phyloP scores from a whole-genome alignment of 2,113 vertebrate genomes.

The Myiozetetes cayanensis region DNA sequence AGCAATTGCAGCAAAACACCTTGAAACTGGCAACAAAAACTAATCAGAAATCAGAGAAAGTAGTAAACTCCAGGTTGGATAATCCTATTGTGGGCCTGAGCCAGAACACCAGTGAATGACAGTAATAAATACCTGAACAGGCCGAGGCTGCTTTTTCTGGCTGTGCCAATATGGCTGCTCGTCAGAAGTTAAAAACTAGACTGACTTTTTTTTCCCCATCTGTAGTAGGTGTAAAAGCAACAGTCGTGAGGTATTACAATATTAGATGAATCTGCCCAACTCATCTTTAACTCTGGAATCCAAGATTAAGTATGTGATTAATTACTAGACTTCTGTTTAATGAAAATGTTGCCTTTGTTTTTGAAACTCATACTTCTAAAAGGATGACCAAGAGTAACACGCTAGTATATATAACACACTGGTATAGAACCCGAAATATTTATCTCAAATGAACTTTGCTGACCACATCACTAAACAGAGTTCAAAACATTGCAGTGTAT shows the following conservation, averaged over 20 bases:
- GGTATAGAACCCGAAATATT: constrained; percentile 22
- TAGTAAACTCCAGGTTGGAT: background rate
- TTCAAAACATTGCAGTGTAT: constrained; percentile 39
- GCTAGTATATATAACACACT: background rate
- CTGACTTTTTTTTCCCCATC: background rate
- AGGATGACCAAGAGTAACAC: background rate
- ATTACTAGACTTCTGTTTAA: background rate
- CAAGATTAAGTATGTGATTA: background rate
- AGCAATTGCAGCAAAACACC: background rate
- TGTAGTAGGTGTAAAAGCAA: background rate
- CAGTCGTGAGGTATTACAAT: background rate
- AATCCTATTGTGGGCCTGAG: background rate
- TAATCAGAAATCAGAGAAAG: background rate
- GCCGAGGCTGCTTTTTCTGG: background rate
- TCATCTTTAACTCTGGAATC: background rate
- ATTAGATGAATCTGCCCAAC: background rate
- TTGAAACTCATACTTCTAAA: background rate
- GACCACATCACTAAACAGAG: constrained; percentile 53
- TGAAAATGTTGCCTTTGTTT: background rate
- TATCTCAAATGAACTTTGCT: constrained; percentile 56
- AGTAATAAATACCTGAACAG: background rate
- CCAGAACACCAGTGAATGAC: background rate
- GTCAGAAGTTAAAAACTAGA: background rate
- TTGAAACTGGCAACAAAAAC: background rate
- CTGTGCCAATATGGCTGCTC: background rate